Base-by-base conservation (phyloP, 2,797 vertebrate species). In the Pseudochaenichthys georgianus region DNA sequence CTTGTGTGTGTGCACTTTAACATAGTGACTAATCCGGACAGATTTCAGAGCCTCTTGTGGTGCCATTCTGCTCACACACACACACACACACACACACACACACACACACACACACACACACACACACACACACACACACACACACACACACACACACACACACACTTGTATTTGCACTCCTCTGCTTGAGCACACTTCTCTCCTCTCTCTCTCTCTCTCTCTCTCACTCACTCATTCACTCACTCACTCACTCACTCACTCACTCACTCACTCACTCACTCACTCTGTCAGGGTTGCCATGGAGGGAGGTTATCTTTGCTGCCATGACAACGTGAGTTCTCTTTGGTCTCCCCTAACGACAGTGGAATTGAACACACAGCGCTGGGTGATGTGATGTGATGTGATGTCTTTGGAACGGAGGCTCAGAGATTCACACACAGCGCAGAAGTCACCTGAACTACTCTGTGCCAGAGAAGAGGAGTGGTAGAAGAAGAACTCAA, bases 241-340 rank as follows among this genome's bases (percentile, higher is more conserved):
- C 34, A 28, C 19, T 61, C 42, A 45, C 62, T 41, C 43, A 54
- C 50, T 21, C 31, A 57, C 48, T 2, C 64, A 81, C 23, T 23
- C 74, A 5, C 47, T 48, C 19, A 19, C 19, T 19, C 21, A 21
- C 21, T 21, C 21, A 21, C 19, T 1, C 66, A 70, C 77, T 83
- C 86, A n/a, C n/a, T n/a, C n/a, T 51, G 46, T 63, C 67, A 73
- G 65, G 68, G 92, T 92, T 89, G 89, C 88, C 85, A 90, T 84
- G 87, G 84, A 79, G 65, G 80, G 78, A 85, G 76, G 70, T 82
- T 88, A 88, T 88, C 81, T 84, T 77, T 88, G 90, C 90, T 92
- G 80, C 91, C 88, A 90, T 92, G 91, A 92, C 92, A 90, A 93
- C 88, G 0, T 71, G 73, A 78, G 64, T 72, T 86, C 80, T 81